Evolutionary conservation across 2,113 vertebrate genomes (phyloP).

Genomic region (Heterochromis multidens): DNA sequence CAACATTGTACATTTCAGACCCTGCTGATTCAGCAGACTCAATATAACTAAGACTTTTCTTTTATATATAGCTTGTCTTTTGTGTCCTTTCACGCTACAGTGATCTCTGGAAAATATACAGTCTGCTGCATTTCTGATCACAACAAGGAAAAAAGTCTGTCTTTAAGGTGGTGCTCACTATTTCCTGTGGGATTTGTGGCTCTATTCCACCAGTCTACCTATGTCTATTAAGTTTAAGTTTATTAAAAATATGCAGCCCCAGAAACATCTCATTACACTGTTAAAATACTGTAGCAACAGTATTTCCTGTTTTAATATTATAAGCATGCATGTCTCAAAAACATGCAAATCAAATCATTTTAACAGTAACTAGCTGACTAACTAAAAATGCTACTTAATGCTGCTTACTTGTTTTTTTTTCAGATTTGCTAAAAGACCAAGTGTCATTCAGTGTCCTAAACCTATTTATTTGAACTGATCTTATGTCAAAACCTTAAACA

Average conservation of each 20-base stretch:
- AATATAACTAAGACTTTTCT: not conserved
- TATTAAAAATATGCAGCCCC: not conserved
- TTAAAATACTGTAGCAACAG: not conserved
- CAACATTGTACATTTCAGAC: not conserved
- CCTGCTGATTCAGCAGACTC: constrained; percentile 8
- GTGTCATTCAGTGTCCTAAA: not conserved
- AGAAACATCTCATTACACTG: not conserved
- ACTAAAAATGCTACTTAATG: not conserved
- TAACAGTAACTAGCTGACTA: not conserved
- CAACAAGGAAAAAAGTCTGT: constrained; percentile 1
- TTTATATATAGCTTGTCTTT: not conserved
- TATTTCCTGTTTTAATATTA: not conserved
- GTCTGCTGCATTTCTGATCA: constrained; percentile 14
- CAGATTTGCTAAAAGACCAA: not conserved
- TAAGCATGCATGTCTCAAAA: not conserved
- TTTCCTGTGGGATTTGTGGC: not conserved
- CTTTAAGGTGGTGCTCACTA: not conserved
- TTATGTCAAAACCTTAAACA: not conserved
- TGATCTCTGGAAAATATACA: constrained; percentile 21
- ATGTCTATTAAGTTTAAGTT: not conserved
- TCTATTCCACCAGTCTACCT: not conserved
- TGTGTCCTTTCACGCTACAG: constrained; percentile 16
- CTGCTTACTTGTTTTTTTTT: not conserved
- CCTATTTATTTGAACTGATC: not conserved
- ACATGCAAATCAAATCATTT: not conserved